Evolutionary conservation across 2,113 vertebrate species (phyloP), one percentile per base, ranked within the genome.

Genomic region (Neolamprologus devosi): DNA sequence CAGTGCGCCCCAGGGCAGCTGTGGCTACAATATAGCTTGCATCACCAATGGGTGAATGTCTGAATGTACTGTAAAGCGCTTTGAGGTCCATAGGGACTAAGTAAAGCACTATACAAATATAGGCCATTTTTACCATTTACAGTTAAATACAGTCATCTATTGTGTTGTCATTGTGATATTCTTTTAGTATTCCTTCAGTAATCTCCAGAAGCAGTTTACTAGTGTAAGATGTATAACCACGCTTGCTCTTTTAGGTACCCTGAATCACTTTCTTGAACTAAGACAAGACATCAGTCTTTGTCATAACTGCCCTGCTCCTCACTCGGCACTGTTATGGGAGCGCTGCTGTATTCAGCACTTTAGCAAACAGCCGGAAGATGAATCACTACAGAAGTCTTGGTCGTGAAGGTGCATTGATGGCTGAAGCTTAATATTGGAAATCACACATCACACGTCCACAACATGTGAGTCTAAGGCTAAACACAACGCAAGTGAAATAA

Each of bases 71-170:
- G 8, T 58, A 30, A 58, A 58, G 55, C 0, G 0, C 55, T 58
- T 28, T 58, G 57, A 58, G 57, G 26, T 30, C 0, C 14, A 30
- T 58, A 30, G 14, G 0, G 0, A 17, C 14, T 30, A 30, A 9
- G 26, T 58, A 58, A 30, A 17, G 57, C 1, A 1, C 2, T 6
- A 58, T 30, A 58, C 26, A 30, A 58, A 3, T 4, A 58, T 17
- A 58, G 14, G 14, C 55, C 55, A 58, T 30, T 58, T 58, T 58
- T 2, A 58, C 14, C 55, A 9, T 58, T 58, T 30, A 58, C 9
- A 30, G 23, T 75, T 30, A 75, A 78, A 78, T 49, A 49, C 42
- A 19, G 16, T 49, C 70, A 49, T 1, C 1, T 75, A 5, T 28
- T 75, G 23, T 19, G 16, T 3, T 75, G 23, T 28, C 16, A 30